phyloP scores from a whole-genome alignment of 2,113 vertebrate species.

The Bos indicus region DNA sequence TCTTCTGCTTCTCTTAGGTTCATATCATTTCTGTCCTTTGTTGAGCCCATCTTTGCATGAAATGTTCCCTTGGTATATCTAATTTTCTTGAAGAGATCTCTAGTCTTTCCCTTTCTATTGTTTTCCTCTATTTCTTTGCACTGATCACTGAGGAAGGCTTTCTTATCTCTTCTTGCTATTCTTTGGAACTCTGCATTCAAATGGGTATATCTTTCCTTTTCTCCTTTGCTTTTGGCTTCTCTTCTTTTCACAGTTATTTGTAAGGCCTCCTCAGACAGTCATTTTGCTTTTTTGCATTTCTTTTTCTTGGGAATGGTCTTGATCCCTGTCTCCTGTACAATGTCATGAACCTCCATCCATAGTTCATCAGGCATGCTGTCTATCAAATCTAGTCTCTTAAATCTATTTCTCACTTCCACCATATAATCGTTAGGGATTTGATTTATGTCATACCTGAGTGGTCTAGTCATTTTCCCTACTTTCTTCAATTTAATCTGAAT shows the following conservation, averaged over 20 bases:
- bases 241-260: background rate
- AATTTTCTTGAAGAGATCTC: background rate
- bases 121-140: background rate
- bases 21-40: background rate
- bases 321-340: background rate
- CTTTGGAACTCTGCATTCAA: background rate
- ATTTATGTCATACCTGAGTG: background rate
- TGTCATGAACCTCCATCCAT: background rate
- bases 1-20: background rate
- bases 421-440: fast-evolving
- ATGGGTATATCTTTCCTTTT: background rate
- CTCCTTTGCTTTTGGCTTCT: background rate
- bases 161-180: background rate
- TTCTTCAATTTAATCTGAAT: background rate
- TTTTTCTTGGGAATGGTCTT: background rate
- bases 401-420: background rate
- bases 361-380: background rate
- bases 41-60: background rate
- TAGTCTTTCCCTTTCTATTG: background rate
- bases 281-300: background rate
- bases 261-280: background rate
- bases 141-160: background rate
- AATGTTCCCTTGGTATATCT: background rate
- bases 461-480: background rate
- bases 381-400: background rate